Evolutionary conservation across 2,888 invertebrate genomes (phyloP).

Genomic region (Anaspis maculata): DNA sequence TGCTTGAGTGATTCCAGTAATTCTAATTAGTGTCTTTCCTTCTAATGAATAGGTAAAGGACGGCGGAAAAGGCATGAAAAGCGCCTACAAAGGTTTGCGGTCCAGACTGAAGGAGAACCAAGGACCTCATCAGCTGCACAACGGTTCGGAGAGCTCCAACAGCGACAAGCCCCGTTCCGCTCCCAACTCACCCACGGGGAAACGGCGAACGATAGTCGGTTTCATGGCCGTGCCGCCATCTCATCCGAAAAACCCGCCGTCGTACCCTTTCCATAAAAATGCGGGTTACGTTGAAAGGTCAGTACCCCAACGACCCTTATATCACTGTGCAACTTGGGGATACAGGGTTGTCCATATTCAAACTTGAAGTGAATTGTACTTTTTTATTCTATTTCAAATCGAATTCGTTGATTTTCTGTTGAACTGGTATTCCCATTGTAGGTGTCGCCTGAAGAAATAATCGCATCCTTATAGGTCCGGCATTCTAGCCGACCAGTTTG

Average conservation of each 20-base stretch:
- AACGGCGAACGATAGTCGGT: conserved; percentile 36
- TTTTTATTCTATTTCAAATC: too few relatives aligned
- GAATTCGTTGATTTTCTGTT: too few relatives aligned
- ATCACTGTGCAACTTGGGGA: too few relatives aligned
- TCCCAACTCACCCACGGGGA: conserved; percentile 57
- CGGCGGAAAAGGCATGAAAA: conserved; percentile 66
- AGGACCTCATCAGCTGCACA: conserved; percentile 31
- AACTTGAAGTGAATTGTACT: neutral
- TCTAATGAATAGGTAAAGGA: conserved; percentile 71
- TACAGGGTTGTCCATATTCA: neutral
- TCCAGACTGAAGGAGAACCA: conserved; percentile 50
- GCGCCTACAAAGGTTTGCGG: conserved; percentile 67
- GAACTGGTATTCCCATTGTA: too few relatives aligned
- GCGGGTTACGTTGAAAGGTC: conserved; percentile 35
- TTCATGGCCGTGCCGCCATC: conserved; percentile 37
- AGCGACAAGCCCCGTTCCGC: conserved; percentile 50
- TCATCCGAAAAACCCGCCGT: conserved; percentile 38
- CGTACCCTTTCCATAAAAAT: too few relatives aligned
- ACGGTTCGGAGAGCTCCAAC: conserved; percentile 29
- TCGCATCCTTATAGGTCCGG: too few relatives aligned
- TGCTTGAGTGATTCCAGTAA: too few relatives aligned
- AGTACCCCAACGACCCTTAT: too few relatives aligned
- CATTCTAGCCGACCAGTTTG: too few relatives aligned
- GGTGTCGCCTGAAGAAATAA: too few relatives aligned
- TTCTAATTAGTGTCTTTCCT: too few relatives aligned